phyloP scores from a whole-genome alignment of 2,113 vertebrate genomes.

The Puntigrus tetrazona region DNA sequence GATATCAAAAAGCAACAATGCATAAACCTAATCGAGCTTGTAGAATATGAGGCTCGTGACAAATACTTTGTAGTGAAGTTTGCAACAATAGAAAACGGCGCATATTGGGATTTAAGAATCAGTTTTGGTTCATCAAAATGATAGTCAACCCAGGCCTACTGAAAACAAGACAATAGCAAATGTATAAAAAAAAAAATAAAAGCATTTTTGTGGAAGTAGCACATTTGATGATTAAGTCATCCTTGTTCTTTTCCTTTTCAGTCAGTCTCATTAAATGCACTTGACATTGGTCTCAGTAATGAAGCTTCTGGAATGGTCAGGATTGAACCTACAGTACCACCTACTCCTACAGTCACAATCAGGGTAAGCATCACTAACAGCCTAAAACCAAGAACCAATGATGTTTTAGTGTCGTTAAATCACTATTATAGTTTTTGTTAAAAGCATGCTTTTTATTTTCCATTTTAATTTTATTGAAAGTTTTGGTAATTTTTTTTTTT shows the following conservation, averaged over 20 bases:
- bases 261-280: conserved; percentile 85
- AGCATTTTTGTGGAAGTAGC: not conserved
- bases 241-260: conserved; percentile 61
- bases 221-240: not conserved
- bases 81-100: not conserved
- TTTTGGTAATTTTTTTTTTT: too few species aligned
- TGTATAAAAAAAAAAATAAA: too few species aligned
- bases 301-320: conserved; percentile 69
- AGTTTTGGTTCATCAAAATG: not conserved
- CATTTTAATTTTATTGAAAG: too few species aligned
- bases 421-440: too few species aligned
- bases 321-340: conserved; percentile 73
- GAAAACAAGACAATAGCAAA: not conserved
- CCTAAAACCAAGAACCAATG: too few species aligned
- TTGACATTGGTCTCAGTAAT: conserved; percentile 83
- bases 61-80: not conserved
- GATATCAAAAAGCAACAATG: not conserved
- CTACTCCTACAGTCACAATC: conserved; percentile 84
- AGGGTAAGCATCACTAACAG: conserved; percentile 77
- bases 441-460: too few species aligned
- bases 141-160: not conserved
- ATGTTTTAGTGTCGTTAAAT: too few species aligned
- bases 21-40: not conserved
- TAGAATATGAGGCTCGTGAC: not conserved
- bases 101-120: not conserved